phyloP scores from a whole-genome alignment of 2,888 invertebrate genomes.

The Pomacea canaliculata region DNA sequence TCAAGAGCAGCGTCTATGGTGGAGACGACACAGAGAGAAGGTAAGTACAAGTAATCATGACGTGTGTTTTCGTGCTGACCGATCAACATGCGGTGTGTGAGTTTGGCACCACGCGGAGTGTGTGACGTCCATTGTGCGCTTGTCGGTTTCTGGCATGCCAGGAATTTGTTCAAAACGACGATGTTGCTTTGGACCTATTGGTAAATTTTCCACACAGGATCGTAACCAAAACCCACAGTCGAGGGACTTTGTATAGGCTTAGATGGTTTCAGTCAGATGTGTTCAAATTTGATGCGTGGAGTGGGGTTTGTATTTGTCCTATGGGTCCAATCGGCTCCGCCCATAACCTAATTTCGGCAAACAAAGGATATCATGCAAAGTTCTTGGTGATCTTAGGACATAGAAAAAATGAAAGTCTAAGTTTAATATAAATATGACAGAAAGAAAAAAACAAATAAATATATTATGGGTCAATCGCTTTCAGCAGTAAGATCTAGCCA shows the following conservation, averaged over 20 bases:
- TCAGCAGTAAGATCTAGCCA: no score
- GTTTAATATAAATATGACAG: no score
- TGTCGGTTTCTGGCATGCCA: constrained; percentile 14
- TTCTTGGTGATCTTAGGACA: no score
- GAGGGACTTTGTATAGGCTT: not conserved
- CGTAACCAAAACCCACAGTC: no score
- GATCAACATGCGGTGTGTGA: not conserved
- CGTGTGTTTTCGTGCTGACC: no score
- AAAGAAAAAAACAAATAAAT: no score
- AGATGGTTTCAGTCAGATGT: not conserved
- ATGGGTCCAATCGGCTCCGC: constrained; percentile 15
- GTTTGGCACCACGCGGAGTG: constrained; percentile 17
- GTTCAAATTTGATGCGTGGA: not conserved
- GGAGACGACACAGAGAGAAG: constrained; percentile 46
- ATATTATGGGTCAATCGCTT: no score
- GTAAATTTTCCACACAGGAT: not conserved
- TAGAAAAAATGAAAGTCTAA: no score
- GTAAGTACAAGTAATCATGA: constrained; percentile 32
- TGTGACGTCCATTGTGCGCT: constrained; percentile 13
- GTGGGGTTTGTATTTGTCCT: not conserved
- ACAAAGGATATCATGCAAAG: not conserved
- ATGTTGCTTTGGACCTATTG: not conserved
- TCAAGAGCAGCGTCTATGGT: constrained; percentile 64
- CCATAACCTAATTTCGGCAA: constrained; percentile 25
- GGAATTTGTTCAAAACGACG: constrained; percentile 2